Conservation (phyloP, 92 coral and sea anemone genomes). For the Actinostola sp. region DNA sequence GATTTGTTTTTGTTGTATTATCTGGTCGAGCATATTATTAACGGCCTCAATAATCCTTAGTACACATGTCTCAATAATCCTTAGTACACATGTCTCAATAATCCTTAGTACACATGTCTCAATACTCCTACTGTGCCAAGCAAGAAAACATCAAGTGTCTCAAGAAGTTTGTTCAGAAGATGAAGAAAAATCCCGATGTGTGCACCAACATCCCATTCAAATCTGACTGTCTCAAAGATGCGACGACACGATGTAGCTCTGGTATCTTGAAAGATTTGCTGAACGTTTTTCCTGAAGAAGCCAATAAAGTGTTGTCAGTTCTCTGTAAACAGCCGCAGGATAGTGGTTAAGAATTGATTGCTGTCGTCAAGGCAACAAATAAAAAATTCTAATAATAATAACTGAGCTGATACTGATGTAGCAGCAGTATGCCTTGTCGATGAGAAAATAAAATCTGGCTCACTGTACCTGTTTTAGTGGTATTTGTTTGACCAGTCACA, state of each 20-base stretch:
- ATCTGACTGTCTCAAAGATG: constrained; percentile 2
- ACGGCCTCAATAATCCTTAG: too few relatives aligned
- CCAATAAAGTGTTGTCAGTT: constrained; percentile 22
- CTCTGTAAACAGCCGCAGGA: constrained; percentile 10
- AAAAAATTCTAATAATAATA: too few relatives aligned
- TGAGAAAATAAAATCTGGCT: too few relatives aligned
- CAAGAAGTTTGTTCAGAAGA: constrained; percentile 8
- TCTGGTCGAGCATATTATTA: too few relatives aligned
- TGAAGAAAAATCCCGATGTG: constrained; percentile 4
- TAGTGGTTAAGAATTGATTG: constrained; percentile 16
- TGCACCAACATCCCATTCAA: constrained; percentile 26
- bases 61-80: too few relatives aligned
- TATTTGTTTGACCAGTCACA: too few relatives aligned
- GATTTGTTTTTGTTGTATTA: too few relatives aligned
- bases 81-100: not conserved
- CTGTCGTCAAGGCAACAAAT: too few relatives aligned
- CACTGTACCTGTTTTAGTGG: too few relatives aligned
- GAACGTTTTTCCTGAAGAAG: constrained; percentile 38
- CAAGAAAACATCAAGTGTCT: not conserved
- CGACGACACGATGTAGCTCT: not conserved
- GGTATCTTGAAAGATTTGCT: constrained; percentile 16
- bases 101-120: constrained; percentile 15
- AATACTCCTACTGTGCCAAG: constrained; percentile 15
- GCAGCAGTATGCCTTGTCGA: too few relatives aligned
- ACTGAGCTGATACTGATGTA: too few relatives aligned